Percentiles rank a stretch among this genome's conserved stretches.
Conservation (phyloP, 2,888 invertebrate species). For the Biston stratarius region DNA sequence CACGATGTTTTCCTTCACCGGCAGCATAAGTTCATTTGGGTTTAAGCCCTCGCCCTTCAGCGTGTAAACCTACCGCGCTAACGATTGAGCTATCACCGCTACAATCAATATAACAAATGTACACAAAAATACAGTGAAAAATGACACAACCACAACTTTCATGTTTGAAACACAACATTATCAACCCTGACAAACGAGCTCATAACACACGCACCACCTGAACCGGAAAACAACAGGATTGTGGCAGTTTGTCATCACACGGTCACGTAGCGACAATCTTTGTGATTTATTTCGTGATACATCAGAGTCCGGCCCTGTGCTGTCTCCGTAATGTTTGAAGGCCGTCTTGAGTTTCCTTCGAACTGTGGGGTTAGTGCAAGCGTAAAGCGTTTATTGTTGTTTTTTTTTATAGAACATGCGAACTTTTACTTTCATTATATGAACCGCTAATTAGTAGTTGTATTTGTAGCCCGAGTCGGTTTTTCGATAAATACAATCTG, state of each 20-base stretch:
- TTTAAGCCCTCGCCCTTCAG: too few species aligned
- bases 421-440: too few species aligned
- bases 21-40: too few species aligned
- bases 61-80: too few species aligned
- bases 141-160: not conserved
- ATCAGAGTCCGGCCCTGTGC: slow-evolving; percentile 76
- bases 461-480: too few species aligned
- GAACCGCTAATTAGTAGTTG: too few species aligned
- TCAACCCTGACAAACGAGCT: slow-evolving; percentile 38
- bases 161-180: slow-evolving; percentile 8
- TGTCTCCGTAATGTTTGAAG: slow-evolving; percentile 67
- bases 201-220: slow-evolving; percentile 64
- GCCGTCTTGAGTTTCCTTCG: slow-evolving; percentile 71
- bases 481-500: too few species aligned
- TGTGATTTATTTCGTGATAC: slow-evolving; percentile 70
- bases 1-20: too few species aligned
- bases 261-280: slow-evolving; percentile 72
- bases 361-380: slow-evolving; percentile 52
- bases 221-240: slow-evolving; percentile 55
- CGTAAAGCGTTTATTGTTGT: slow-evolving; percentile 11
- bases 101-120: not conserved
- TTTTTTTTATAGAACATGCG: not conserved
- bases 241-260: slow-evolving; percentile 46
- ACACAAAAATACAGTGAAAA: not conserved
- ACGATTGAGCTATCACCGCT: too few species aligned